Conservation (phyloP, 2,797 vertebrate genomes). For the Aldrovandia affinis region DNA sequence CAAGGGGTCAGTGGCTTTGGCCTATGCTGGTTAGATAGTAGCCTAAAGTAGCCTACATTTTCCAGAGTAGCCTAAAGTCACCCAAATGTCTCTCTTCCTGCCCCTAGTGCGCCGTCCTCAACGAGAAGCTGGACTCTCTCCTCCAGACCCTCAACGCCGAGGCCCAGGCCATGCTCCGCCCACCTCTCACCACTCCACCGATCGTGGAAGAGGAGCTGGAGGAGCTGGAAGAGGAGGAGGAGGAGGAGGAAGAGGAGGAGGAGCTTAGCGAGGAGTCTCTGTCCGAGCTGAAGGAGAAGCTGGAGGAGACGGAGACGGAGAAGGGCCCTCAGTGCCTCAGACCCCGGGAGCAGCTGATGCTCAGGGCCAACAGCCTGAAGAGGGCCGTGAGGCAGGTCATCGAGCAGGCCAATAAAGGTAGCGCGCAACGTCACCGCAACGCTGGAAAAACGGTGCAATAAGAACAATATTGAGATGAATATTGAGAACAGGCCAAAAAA, state of each 20-base stretch:
- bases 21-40: no score
- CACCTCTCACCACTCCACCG: slow-evolving; percentile 73
- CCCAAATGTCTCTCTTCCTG: background rate
- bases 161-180: slow-evolving; percentile 67
- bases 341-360: slow-evolving; percentile 88
- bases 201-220: slow-evolving; percentile 83
- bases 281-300: slow-evolving; percentile 85
- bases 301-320: slow-evolving; percentile 76
- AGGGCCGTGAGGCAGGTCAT: slow-evolving; percentile 96
- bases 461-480: no score
- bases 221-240: slow-evolving; percentile 68
- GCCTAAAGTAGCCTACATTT: no score
- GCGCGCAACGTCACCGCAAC: no score
- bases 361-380: slow-evolving; percentile 95
- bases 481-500: no score
- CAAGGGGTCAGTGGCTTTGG: no score
- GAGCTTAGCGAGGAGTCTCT: slow-evolving; percentile 85
- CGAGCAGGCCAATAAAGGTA: slow-evolving; percentile 94
- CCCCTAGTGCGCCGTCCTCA: slow-evolving; percentile 85
- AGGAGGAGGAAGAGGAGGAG: slow-evolving; percentile 60
- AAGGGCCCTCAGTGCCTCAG: slow-evolving; percentile 76
- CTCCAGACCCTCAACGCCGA: slow-evolving; percentile 89
- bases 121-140: slow-evolving; percentile 93
- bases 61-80: no score
- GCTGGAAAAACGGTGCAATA: no score